These are phyloP conservation scores for Xestia xanthographa DNA, from an alignment of 2,888 invertebrate species.

Conservation along the genomic window DNA sequence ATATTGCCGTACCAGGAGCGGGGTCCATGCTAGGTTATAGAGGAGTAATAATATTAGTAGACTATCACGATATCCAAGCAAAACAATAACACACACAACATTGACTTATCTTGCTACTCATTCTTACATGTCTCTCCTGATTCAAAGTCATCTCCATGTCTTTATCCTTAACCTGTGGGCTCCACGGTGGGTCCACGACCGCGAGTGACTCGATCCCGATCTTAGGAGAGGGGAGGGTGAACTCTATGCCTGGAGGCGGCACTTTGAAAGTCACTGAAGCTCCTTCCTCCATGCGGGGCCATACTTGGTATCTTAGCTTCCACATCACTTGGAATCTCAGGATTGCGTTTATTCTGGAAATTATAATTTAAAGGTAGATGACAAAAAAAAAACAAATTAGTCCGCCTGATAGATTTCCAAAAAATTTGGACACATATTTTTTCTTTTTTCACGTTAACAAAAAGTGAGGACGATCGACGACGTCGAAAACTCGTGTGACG, in stretches of 20 bases:
- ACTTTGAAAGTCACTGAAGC: slow-evolving; percentile 99
- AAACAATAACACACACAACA: slow-evolving; percentile 34
- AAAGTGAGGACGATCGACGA: too few relatives aligned
- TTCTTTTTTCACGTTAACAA: too few relatives aligned
- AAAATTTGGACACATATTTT: too few relatives aligned
- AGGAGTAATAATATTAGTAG: slow-evolving; percentile 25
- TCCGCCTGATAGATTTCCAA: too few relatives aligned
- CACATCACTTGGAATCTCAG: slow-evolving; percentile 97
- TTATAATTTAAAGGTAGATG: neutral
- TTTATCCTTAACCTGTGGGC: slow-evolving; percentile 99
- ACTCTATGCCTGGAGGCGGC: slow-evolving; percentile 99
- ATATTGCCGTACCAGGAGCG: slow-evolving; percentile 21
- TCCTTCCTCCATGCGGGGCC: slow-evolving; percentile 99
- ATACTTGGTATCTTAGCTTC: slow-evolving; percentile 99
- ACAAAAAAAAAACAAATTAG: too few relatives aligned
- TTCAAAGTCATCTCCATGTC: slow-evolving; percentile 99
- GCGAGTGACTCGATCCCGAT: slow-evolving; percentile 98
- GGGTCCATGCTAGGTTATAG: slow-evolving; percentile 43
- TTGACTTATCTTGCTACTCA: slow-evolving; percentile 13
- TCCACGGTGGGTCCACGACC: slow-evolving; percentile 99
- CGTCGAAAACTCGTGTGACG: too few relatives aligned
- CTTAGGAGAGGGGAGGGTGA: slow-evolving; percentile 99
- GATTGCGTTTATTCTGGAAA: slow-evolving; percentile 87
- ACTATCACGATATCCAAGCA: slow-evolving; percentile 14
- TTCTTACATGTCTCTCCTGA: slow-evolving; percentile 97